These are phyloP conservation scores for Galleria mellonella DNA, from an alignment of 1,140 invertebrate genomes.

Conservation along the genomic window DNA sequence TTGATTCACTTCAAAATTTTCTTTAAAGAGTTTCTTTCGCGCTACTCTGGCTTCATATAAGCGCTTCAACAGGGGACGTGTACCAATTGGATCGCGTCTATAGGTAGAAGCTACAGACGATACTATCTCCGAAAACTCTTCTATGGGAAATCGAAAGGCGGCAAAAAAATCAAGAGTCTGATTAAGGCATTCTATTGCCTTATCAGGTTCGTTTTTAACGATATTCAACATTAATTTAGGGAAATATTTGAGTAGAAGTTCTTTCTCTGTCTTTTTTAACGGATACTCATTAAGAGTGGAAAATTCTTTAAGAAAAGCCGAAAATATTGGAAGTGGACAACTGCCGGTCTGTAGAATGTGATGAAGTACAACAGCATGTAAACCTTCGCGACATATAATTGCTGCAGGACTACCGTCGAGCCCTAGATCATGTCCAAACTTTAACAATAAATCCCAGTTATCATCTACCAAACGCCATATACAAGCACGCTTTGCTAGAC, in stretches of 20 bases:
- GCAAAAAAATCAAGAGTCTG: background rate
- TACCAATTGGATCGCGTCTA: constrained; percentile 13
- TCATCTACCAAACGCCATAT: constrained; percentile 34
- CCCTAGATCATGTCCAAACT: constrained; percentile 34
- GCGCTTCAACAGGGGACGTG: constrained; percentile 12
- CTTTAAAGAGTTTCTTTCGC: constrained; percentile 26
- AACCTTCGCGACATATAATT: constrained; percentile 31
- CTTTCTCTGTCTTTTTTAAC: constrained; percentile 23
- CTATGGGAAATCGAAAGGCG: too few species aligned
- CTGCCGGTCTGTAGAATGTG: constrained; percentile 16
- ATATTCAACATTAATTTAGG: constrained; percentile 13
- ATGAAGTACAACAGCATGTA: constrained; percentile 41
- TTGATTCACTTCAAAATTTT: constrained; percentile 23
- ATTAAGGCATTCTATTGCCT: background rate
- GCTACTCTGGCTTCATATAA: constrained; percentile 27
- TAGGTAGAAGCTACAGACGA: constrained; percentile 8
- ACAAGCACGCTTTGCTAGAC: constrained; percentile 36
- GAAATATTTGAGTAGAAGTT: constrained; percentile 16
- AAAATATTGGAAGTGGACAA: constrained; percentile 9
- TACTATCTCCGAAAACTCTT: too few species aligned
- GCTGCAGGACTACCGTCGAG: constrained; percentile 22
- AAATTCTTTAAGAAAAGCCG: constrained; percentile 29
- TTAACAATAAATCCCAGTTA: constrained; percentile 29
- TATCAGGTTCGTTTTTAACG: background rate
- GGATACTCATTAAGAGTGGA: constrained; percentile 34